Conservation (phyloP, 1,140 invertebrate genomes). For the Pomacea maculata region DNA sequence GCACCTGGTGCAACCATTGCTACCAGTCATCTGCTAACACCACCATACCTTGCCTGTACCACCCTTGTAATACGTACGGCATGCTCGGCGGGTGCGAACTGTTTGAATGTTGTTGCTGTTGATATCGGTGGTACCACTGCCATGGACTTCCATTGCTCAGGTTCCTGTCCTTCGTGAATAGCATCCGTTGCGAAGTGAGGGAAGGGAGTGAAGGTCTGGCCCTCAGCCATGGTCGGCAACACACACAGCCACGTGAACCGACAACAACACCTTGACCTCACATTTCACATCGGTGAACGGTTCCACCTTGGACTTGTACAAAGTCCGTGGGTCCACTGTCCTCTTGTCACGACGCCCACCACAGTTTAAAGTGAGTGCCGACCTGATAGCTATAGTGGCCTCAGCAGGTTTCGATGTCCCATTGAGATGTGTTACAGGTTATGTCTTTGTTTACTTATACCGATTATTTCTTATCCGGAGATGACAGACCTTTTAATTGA, state of each 20-base stretch:
- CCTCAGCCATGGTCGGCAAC: conserved; percentile 7
- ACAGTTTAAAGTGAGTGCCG: too few relatives aligned
- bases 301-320: not conserved
- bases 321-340: too few relatives aligned
- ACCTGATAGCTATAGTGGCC: too few relatives aligned
- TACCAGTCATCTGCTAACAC: too few relatives aligned
- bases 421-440: too few relatives aligned
- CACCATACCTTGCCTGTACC: too few relatives aligned
- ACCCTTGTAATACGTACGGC: conserved; percentile 69
- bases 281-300: not conserved
- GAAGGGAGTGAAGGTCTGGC: conserved; percentile 53
- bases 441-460: too few relatives aligned
- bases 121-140: conserved; percentile 91
- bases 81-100: conserved; percentile 82
- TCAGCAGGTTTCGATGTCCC: too few relatives aligned
- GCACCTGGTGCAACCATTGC: too few relatives aligned
- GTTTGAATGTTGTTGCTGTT: conserved; percentile 93
- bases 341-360: too few relatives aligned
- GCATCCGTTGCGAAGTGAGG: conserved; percentile 83
- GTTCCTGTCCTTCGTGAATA: conserved; percentile 90
- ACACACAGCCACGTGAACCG: not conserved
- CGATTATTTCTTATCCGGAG: too few relatives aligned
- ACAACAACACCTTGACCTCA: conserved; percentile 4
- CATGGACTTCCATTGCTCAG: conserved; percentile 82
- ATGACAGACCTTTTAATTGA: too few relatives aligned